These are phyloP conservation scores for Tenodera sinensis DNA, from an alignment of 2,888 invertebrate genomes.

Conservation along the genomic window DNA sequence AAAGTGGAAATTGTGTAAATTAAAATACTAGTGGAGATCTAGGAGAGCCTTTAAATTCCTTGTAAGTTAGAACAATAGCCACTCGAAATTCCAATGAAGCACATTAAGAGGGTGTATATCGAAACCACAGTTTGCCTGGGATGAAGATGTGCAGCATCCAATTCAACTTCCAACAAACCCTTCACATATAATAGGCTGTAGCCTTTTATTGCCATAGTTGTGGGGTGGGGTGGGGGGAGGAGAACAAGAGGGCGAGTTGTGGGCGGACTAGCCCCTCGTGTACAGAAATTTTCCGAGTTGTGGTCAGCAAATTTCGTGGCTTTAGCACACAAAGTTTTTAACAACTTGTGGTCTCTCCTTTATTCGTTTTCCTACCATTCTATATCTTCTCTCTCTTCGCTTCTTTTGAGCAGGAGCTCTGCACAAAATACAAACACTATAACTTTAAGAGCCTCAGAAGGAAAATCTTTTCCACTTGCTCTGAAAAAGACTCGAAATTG, in stretches of 20 bases:
- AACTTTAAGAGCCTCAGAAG: neutral
- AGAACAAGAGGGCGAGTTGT: neutral
- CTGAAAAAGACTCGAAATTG: neutral
- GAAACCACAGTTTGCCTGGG: neutral
- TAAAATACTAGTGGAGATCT: too few relatives aligned
- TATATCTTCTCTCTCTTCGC: neutral
- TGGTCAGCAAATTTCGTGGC: slow-evolving; percentile 8
- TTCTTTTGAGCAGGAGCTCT: neutral
- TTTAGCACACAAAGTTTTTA: slow-evolving; percentile 9
- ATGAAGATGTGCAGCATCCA: neutral
- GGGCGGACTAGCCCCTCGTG: neutral
- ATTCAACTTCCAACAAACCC: neutral
- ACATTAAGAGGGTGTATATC: neutral
- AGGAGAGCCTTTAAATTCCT: neutral
- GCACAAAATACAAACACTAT: too few relatives aligned
- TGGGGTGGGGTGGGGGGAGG: neutral
- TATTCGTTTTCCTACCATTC: neutral
- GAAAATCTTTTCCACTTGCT: neutral
- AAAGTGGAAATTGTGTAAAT: too few relatives aligned
- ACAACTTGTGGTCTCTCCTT: neutral
- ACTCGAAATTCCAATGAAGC: neutral
- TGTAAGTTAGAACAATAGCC: neutral
- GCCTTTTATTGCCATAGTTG: slow-evolving; percentile 7
- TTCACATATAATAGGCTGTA: neutral
- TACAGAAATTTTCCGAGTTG: neutral